Conservation (phyloP, 1,140 invertebrate species). For the Conopomorpha cramerella region DNA sequence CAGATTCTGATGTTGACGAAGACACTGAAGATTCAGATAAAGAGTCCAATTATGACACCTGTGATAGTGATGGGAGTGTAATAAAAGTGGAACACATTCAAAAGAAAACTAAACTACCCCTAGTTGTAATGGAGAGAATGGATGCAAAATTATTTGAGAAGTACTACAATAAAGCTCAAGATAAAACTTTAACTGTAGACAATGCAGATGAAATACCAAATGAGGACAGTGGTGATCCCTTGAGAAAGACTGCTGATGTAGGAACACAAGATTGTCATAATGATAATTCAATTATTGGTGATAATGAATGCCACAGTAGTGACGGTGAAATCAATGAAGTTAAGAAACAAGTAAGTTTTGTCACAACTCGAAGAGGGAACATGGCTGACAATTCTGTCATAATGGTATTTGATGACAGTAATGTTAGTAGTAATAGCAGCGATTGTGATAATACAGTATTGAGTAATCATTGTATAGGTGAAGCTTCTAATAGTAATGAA, state of each 20-base stretch:
- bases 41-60: neutral
- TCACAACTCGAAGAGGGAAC: slow-evolving; percentile 36
- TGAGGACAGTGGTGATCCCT: too few species aligned
- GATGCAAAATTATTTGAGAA: slow-evolving; percentile 24
- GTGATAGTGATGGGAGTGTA: neutral
- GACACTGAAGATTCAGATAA: neutral
- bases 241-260: neutral
- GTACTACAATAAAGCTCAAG: slow-evolving; percentile 25
- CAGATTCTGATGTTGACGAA: too few species aligned
- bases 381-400: slow-evolving; percentile 22
- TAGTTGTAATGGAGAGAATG: slow-evolving; percentile 23
- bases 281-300: too few species aligned
- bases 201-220: too few species aligned
- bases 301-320: too few species aligned
- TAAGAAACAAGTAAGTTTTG: slow-evolving; percentile 23
- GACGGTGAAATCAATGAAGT: too few species aligned
- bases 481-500: slow-evolving; percentile 3
- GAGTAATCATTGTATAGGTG: slow-evolving; percentile 14
- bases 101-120: neutral
- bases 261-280: slow-evolving; percentile 1
- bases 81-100: neutral
- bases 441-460: slow-evolving; percentile 26
- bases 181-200: too few species aligned
- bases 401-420: slow-evolving; percentile 18
- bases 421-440: slow-evolving; percentile 12